phyloP scores from a whole-genome alignment of 2,888 invertebrate genomes.

The Heteropelma amictum region DNA sequence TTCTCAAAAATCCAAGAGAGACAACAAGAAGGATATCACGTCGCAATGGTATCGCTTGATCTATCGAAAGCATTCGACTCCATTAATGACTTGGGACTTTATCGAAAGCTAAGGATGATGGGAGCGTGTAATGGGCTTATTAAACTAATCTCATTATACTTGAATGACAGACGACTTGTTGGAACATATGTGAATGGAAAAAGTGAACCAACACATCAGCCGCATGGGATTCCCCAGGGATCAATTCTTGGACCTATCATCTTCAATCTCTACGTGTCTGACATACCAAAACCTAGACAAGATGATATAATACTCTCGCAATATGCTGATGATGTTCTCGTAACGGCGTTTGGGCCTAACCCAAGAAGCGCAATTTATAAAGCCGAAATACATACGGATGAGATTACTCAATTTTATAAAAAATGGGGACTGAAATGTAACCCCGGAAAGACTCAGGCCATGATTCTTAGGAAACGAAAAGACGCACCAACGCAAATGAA shows the following conservation, averaged over 20 bases:
- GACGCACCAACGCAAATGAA: too few relatives aligned
- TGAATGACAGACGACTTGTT: not conserved
- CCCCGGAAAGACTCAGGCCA: too few relatives aligned
- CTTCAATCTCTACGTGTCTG: not conserved
- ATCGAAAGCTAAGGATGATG: not conserved
- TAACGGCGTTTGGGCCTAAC: not conserved
- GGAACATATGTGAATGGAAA: not conserved
- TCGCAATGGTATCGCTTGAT: too few relatives aligned
- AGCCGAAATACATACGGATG: not conserved
- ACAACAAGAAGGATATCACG: too few relatives aligned
- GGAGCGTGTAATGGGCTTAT: not conserved
- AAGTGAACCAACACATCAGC: not conserved
- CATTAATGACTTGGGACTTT: too few relatives aligned
- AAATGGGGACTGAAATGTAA: not conserved
- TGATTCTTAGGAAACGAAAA: too few relatives aligned
- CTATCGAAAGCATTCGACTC: too few relatives aligned
- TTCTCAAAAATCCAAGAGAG: too few relatives aligned
- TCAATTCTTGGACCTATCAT: not conserved
- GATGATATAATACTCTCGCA: not conserved
- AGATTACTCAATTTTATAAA: not conserved
- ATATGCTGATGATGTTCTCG: not conserved
- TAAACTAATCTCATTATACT: not conserved
- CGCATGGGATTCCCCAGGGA: not conserved
- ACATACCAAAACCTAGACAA: not conserved
- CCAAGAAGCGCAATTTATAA: not conserved